phyloP scores from a whole-genome alignment of 2,888 invertebrate genomes.

The Sminthurinus aureus region DNA sequence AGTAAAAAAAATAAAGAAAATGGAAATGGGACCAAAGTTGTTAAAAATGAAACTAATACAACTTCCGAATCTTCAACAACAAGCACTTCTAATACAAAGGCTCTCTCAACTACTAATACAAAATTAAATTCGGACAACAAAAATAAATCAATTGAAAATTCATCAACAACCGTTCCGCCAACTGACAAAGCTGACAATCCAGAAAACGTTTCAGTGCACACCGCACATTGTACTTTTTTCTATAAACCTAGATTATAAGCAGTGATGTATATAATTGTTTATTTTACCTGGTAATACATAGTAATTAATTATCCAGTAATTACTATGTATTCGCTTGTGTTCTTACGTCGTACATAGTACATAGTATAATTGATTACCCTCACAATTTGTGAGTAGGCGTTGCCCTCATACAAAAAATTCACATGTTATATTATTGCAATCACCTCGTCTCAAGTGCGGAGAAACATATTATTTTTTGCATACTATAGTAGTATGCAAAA shows the following conservation, averaged over 20 bases:
- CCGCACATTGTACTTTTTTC: conserved; percentile 66
- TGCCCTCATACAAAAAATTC: too few relatives aligned
- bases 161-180: conserved; percentile 6
- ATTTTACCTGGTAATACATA: too few relatives aligned
- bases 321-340: too few relatives aligned
- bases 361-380: too few relatives aligned
- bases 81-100: neutral
- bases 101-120: conserved; percentile 23
- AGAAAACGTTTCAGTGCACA: conserved; percentile 65
- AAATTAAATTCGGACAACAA: conserved; percentile 22
- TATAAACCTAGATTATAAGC: conserved; percentile 67
- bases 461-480: too few relatives aligned
- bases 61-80: conserved; percentile 7
- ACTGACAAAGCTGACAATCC: conserved; percentile 25
- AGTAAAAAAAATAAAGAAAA: conserved; percentile 68
- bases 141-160: conserved; percentile 14
- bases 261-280: too few relatives aligned
- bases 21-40: conserved; percentile 61
- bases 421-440: too few relatives aligned
- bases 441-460: too few relatives aligned
- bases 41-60: neutral
- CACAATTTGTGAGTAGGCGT: too few relatives aligned
- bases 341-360: too few relatives aligned
- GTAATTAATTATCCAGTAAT: too few relatives aligned
- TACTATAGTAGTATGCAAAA: too few relatives aligned